phyloP scores from a whole-genome alignment of 2,113 vertebrate genomes.

The Scytalopus superciliaris region DNA sequence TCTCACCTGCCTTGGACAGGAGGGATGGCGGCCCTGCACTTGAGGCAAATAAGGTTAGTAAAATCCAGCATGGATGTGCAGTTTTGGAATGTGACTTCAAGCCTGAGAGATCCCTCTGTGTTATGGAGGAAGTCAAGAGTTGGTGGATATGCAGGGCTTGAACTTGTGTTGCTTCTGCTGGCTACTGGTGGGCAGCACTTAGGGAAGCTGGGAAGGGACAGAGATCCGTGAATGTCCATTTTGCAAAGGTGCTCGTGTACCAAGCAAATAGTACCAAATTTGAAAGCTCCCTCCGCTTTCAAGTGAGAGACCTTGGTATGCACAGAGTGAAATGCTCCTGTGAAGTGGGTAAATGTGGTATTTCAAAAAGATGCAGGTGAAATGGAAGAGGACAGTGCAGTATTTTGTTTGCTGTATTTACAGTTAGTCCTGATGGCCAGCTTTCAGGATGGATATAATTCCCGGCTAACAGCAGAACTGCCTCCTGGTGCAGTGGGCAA shows the following conservation, averaged over 20 bases:
- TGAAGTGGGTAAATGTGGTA: not conserved
- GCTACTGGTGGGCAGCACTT: not conserved
- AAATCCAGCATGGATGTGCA: not conserved
- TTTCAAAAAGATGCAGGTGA: not conserved
- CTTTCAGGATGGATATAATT: not conserved
- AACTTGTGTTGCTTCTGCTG: not conserved
- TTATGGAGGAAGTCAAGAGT: not conserved
- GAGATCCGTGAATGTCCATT: not conserved
- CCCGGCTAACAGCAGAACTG: not conserved
- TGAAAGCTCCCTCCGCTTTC: not conserved
- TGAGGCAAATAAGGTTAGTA: not conserved
- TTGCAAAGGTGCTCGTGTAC: not conserved
- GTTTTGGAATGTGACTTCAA: not conserved
- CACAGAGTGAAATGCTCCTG: not conserved
- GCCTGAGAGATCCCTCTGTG: not conserved
- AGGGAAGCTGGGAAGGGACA: not conserved
- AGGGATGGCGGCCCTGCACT: not conserved
- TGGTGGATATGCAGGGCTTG: not conserved
- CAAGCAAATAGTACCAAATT: not conserved
- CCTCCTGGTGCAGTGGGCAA: not conserved
- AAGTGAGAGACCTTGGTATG: not conserved
- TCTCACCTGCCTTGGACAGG: not conserved
- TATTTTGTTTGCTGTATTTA: not conserved
- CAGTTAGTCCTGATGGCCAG: not conserved
- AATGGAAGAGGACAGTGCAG: not conserved